These are phyloP conservation scores for Procavia capensis DNA, from an alignment of 2,113 vertebrate genomes.

Conservation along the genomic window DNA sequence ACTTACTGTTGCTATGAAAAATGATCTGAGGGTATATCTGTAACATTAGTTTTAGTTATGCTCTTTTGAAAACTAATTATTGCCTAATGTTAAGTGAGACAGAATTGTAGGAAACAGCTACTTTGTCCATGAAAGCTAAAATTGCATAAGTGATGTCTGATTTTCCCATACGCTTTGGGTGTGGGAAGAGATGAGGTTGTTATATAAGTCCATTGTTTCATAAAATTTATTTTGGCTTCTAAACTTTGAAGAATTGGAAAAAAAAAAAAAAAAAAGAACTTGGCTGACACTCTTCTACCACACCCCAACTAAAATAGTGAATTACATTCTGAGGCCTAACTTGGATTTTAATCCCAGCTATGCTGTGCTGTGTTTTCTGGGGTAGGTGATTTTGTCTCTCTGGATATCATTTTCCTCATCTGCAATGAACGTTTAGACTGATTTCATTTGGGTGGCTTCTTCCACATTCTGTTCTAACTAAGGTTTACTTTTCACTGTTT, in stretches of 20 bases:
- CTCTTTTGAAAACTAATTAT: background rate
- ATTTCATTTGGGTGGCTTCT: conserved; percentile 17
- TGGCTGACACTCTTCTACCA: background rate
- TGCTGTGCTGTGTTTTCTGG: background rate
- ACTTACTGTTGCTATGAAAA: background rate
- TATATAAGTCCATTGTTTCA: conserved; percentile 36
- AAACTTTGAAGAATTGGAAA: conserved; percentile 13
- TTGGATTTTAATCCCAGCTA: background rate
- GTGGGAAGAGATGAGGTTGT: conserved; percentile 23
- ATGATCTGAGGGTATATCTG: background rate
- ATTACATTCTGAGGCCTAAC: background rate
- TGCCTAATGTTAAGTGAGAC: background rate
- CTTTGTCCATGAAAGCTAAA: background rate
- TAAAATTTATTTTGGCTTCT: conserved; percentile 41
- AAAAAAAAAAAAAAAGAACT: background rate
- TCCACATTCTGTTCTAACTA: background rate
- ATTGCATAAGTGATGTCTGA: background rate
- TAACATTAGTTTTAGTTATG: conserved; percentile 8
- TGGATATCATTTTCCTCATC: conserved; percentile 2
- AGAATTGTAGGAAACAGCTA: conserved; percentile 1
- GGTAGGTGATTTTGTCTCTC: background rate
- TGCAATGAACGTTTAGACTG: background rate
- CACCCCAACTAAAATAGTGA: conserved; percentile 25
- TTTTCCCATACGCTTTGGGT: background rate
- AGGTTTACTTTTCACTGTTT: background rate